phyloP scores from a whole-genome alignment of 2,888 invertebrate species.

The Himalopsyche japonica region DNA sequence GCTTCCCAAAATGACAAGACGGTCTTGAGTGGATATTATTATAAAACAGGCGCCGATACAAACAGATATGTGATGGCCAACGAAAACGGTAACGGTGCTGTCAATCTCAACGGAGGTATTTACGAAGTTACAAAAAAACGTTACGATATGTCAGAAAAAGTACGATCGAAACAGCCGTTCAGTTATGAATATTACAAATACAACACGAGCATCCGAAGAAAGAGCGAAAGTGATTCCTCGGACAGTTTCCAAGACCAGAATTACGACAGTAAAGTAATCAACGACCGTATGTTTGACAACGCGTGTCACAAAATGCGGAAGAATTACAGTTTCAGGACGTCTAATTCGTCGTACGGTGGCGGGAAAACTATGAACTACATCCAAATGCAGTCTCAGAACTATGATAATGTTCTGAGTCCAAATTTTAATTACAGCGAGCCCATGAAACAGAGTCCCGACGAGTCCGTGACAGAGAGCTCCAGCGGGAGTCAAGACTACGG shows the following conservation, averaged over 20 bases:
- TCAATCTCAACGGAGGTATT: neutral
- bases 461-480: neutral
- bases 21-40: neutral
- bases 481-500: neutral
- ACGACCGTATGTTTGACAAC: neutral
- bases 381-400: neutral
- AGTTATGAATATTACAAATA: neutral
- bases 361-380: neutral
- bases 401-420: neutral
- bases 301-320: neutral
- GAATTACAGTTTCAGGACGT: neutral
- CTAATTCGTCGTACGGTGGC: neutral
- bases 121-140: neutral
- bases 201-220: neutral
- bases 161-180: neutral
- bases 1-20: neutral
- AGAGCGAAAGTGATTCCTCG: neutral
- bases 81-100: neutral
- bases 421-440: neutral
- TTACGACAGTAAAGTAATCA: neutral
- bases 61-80: neutral
- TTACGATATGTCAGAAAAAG: neutral
- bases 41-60: neutral
- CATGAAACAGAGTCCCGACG: neutral
- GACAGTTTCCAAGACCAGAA: neutral